Evolutionary conservation across 2,888 invertebrate genomes (phyloP).

Genomic region (Heterodera filipjevi): DNA sequence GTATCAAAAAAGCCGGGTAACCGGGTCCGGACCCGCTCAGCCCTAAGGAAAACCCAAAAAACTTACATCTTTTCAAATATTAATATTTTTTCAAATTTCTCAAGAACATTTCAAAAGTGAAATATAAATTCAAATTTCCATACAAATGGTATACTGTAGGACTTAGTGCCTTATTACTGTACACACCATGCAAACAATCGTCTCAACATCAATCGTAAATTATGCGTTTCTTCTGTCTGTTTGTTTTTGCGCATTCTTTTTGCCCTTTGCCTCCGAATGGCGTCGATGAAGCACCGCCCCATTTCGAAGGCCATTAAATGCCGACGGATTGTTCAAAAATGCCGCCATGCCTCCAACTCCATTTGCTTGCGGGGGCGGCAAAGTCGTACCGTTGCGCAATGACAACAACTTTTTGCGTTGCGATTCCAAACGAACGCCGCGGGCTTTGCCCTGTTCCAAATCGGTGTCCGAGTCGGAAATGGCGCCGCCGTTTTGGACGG

Average conservation of each 20-base stretch:
- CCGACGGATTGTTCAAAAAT: neutral
- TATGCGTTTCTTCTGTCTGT: constrained; percentile 25
- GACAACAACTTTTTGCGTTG: neutral
- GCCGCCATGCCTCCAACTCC: neutral
- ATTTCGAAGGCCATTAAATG: neutral
- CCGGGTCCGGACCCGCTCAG: too few relatives aligned
- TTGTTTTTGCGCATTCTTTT: neutral
- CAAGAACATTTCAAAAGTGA: too few relatives aligned
- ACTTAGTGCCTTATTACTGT: neutral
- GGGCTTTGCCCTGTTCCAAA: neutral
- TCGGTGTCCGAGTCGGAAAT: neutral
- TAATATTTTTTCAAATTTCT: too few relatives aligned
- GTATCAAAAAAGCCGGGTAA: too few relatives aligned
- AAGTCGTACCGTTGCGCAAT: neutral
- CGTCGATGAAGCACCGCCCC: constrained; percentile 2
- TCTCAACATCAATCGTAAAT: neutral
- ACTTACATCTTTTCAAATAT: too few relatives aligned
- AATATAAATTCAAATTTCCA: too few relatives aligned
- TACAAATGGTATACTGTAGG: neutral
- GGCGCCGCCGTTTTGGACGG: neutral
- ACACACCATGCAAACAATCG: neutral
- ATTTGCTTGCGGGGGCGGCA: neutral
- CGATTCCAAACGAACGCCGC: neutral
- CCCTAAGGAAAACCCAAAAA: too few relatives aligned
- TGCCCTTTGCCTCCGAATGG: neutral